phyloP scores from a whole-genome alignment of 2,797 vertebrate species.

The Thunnus albacares region DNA sequence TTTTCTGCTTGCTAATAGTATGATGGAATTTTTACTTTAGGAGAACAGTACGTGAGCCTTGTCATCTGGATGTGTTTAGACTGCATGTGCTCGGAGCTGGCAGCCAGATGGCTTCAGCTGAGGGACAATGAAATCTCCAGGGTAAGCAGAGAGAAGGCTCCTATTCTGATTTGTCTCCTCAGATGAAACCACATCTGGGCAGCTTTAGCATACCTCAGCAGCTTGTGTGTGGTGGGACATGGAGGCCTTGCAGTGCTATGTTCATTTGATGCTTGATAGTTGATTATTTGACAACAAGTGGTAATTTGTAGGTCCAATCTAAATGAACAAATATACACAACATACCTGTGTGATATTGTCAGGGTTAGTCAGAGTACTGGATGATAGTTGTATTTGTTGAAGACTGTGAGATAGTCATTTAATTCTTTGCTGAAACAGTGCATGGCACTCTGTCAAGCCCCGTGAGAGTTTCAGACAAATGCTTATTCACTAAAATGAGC shows the following conservation, averaged over 20 bases:
- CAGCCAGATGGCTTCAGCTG: slow-evolving; percentile 77
- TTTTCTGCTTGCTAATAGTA: slow-evolving; percentile 58
- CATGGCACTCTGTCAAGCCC: slow-evolving; percentile 34
- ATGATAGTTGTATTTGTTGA: slow-evolving; percentile 46
- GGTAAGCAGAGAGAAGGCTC: slow-evolving; percentile 66
- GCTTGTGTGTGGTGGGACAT: slow-evolving; percentile 43
- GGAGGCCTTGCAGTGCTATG: slow-evolving; percentile 13
- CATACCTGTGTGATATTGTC: slow-evolving; percentile 28
- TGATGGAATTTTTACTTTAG: slow-evolving; percentile 56
- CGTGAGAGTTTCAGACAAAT: slow-evolving; percentile 43
- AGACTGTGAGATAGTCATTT: slow-evolving; percentile 30
- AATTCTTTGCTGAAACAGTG: slow-evolving; percentile 39
- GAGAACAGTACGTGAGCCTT: slow-evolving; percentile 43
- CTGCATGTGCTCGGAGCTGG: slow-evolving; percentile 66
- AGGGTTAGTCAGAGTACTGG: slow-evolving; percentile 24
- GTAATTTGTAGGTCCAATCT: slow-evolving; percentile 30
- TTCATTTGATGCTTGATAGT: slow-evolving; percentile 27
- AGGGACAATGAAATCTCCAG: slow-evolving; percentile 76
- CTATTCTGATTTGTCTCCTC: slow-evolving; percentile 65
- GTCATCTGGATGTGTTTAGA: slow-evolving; percentile 81
- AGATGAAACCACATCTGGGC: slow-evolving; percentile 72
- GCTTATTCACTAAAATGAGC: slow-evolving; percentile 58
- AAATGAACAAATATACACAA: slow-evolving; percentile 39
- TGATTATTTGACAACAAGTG: slow-evolving; percentile 55
- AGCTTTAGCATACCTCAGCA: slow-evolving; percentile 55